Percentiles rank a stretch among this genome's conserved stretches.
These are phyloP conservation scores for Leptinotarsa defecta DNA, from an alignment of 1,140 invertebrate species.

Conservation along the genomic window DNA sequence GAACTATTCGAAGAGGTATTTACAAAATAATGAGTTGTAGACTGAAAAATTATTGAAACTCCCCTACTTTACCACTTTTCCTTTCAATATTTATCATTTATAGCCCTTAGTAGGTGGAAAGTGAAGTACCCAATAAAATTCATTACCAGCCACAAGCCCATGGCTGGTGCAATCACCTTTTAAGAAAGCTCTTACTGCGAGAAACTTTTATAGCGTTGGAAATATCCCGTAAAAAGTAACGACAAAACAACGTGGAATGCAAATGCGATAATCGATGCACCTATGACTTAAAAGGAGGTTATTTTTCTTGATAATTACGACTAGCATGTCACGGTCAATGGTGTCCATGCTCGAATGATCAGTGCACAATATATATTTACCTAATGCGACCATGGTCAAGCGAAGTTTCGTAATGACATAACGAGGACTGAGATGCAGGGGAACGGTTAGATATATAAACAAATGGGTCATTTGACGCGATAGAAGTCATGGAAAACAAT, in stretches of 20 bases:
- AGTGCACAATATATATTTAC: conserved; percentile 12
- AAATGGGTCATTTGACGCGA: neutral
- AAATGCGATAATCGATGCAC: conserved; percentile 20
- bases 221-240: neutral
- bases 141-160: no score
- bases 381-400: conserved; percentile 39
- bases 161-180: neutral
- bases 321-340: conserved; percentile 40
- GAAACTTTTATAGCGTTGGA: neutral
- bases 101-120: no score
- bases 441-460: neutral
- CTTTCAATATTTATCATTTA: no score
- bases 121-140: no score
- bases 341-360: conserved; percentile 33
- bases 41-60: no score
- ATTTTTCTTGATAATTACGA: conserved; percentile 22
- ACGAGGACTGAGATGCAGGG: neutral
- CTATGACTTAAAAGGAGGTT: conserved; percentile 15
- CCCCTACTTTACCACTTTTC: no score
- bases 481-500: no score
- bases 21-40: no score
- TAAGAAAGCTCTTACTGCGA: neutral
- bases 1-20: no score
- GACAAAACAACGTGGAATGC: conserved; percentile 5
- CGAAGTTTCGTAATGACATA: conserved; percentile 1